Conservation (phyloP, 2,113 vertebrate genomes). For the Actenoides hombroni region DNA sequence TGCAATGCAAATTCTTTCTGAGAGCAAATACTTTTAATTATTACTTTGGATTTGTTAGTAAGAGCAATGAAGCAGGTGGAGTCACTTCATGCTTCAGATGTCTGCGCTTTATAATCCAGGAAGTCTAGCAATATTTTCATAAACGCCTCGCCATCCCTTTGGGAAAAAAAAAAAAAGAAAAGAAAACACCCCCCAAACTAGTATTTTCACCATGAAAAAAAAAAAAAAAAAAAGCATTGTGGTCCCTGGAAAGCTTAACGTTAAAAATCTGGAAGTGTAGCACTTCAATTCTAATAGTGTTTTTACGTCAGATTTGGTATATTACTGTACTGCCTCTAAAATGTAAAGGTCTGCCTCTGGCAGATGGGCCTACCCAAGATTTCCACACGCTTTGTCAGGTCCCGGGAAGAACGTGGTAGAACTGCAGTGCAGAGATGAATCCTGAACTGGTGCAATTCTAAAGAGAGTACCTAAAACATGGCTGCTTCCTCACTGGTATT, state of each 20-base stretch:
- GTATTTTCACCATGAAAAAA: background rate
- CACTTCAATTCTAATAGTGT: background rate
- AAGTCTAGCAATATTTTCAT: slow-evolving; percentile 35
- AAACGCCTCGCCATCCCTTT: background rate
- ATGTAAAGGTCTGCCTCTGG: background rate
- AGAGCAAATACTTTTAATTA: slow-evolving; percentile 48
- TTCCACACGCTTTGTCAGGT: background rate
- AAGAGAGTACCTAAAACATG: background rate
- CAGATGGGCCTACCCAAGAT: fast-evolving
- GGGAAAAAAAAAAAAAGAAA: background rate
- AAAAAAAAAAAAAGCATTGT: background rate
- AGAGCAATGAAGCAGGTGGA: slow-evolving; percentile 19
- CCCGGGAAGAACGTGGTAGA: background rate
- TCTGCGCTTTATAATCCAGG: slow-evolving; percentile 46
- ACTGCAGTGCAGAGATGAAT: background rate
- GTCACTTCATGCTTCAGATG: slow-evolving; percentile 21
- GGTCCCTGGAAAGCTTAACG: background rate
- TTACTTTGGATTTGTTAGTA: slow-evolving; percentile 38
- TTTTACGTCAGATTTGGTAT: background rate
- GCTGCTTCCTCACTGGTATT: background rate
- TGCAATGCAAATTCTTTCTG: slow-evolving; percentile 41
- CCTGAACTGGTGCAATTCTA: background rate
- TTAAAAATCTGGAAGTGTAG: background rate
- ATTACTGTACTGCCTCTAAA: background rate
- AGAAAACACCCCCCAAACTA: background rate